phyloP scores from a whole-genome alignment of 53 echinoderm and acorn worm genomes.

The Hippasteria phrygiana region DNA sequence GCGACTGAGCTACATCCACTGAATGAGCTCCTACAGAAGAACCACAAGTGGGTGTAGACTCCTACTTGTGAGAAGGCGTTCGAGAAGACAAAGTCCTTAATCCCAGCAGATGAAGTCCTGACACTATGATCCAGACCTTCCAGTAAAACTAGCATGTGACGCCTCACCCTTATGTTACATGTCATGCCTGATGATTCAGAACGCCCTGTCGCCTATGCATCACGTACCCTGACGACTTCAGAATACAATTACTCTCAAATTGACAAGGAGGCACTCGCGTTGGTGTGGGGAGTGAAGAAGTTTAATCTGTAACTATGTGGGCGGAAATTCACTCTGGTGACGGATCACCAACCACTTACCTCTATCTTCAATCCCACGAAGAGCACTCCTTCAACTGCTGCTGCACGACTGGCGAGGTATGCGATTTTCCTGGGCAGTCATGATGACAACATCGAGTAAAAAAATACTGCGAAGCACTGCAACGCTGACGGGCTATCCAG shows the following conservation, averaged over 20 bases:
- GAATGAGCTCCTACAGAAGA: conserved; percentile 51
- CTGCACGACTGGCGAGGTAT: conserved; percentile 39
- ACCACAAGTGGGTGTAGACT: conserved; percentile 43
- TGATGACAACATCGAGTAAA: conserved; percentile 46
- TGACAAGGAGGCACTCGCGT: conserved; percentile 60
- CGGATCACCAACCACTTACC: conserved; percentile 66
- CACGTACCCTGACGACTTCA: conserved; percentile 57
- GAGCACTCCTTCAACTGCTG: conserved; percentile 43
- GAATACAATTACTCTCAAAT: conserved; percentile 65
- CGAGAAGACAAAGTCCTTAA: conserved; percentile 40
- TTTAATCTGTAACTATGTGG: conserved; percentile 52
- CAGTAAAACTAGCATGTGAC: conserved; percentile 52
- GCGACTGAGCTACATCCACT: conserved; percentile 54
- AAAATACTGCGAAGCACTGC: conserved; percentile 33
- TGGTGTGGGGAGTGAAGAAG: conserved; percentile 53
- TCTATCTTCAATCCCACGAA: conserved; percentile 39
- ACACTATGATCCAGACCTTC: conserved; percentile 55
- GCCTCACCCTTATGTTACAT: conserved; percentile 57
- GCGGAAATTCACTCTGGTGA: conserved; percentile 61
- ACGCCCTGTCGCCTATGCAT: conserved; percentile 61
- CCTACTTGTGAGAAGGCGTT: conserved; percentile 51
- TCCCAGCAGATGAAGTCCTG: conserved; percentile 56
- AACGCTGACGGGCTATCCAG: conserved; percentile 44
- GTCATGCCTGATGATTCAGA: conserved; percentile 54
- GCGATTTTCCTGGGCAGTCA: conserved; percentile 40